Base-by-base conservation (phyloP, 2,797 vertebrate species). In the Hyperoplus immaculatus region DNA sequence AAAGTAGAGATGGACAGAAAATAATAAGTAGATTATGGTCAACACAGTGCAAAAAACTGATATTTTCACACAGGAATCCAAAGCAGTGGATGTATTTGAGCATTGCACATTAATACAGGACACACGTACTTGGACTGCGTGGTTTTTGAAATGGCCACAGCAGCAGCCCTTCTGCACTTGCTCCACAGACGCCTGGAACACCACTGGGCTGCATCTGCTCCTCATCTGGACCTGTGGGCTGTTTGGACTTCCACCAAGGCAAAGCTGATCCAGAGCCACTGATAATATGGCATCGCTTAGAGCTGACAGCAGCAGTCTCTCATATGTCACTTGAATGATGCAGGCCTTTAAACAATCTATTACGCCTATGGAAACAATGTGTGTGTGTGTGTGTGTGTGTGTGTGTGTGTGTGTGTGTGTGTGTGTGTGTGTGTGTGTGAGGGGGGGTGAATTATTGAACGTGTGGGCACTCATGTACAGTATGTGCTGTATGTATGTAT, bases 201-300 rank as follows among this genome's bases (percentile, higher is more conserved):
- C 66, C 43, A 56, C 78, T 63, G 69, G 57, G 49, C 75, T 72
- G 79, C 93, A 93, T 93, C 91, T 93, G 93, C 87, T 78, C 84
- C 73, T 79, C 94, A 94, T 93, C 90, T 93, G 91, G 91, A 75
- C 67, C 78, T 58, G 85, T 78, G 86, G 82, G 81, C 77, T 83
- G 83, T 42, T 78, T 92, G 88, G 89, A 90, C 39, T 3, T 82
- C 59, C 86, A 89, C 90, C 88, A 91, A 91, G 38, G 51, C 81
- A 80, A 29, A 83, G 85, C 87, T 81, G 77, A 70, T 73, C 49
- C 59, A 68, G 63, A 80, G 78, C 83, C 86, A 81, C 82, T 60
- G 87, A 91, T 82, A 91, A 85, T 87, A 87, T 69, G 87, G 85
- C 87, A 80, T 1, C 8, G 59, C 56, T 66, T 53, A 47, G 29